phyloP scores from a whole-genome alignment of 2,797 vertebrate genomes.

The Lithobates pipiens region DNA sequence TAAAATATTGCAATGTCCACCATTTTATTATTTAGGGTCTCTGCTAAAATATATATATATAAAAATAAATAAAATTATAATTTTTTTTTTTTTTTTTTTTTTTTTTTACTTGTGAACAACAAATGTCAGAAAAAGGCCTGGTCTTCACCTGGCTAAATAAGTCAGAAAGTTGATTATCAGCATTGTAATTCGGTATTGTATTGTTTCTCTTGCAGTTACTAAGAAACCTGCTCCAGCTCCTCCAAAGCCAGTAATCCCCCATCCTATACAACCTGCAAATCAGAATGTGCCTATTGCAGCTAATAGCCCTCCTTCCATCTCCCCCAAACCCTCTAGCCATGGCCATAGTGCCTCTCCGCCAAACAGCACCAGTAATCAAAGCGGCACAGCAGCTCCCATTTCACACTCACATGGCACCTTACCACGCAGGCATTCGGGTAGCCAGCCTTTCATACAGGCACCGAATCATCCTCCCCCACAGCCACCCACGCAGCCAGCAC shows the following conservation, averaged over 20 bases:
- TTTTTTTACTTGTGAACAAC: too few relatives aligned
- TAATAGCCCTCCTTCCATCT: slow-evolving; percentile 79
- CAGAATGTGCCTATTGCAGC: slow-evolving; percentile 72
- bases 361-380: slow-evolving; percentile 71
- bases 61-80: too few relatives aligned
- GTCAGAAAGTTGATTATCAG: background rate
- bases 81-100: too few relatives aligned
- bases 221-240: slow-evolving; percentile 96
- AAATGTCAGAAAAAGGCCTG: too few relatives aligned
- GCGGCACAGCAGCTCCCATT: slow-evolving; percentile 64
- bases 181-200: background rate
- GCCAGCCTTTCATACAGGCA: slow-evolving; percentile 86
- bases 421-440: slow-evolving; percentile 86
- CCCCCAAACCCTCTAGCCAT: slow-evolving; percentile 77
- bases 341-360: slow-evolving; percentile 78
- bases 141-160: background rate
- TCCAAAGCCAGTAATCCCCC: slow-evolving; percentile 91
- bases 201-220: slow-evolving; percentile 76
- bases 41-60: too few relatives aligned
- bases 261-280: slow-evolving; percentile 81
- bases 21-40: too few relatives aligned
- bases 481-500: slow-evolving; percentile 82
- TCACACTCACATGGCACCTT: slow-evolving; percentile 71
- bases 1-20: too few relatives aligned
- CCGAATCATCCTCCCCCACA: slow-evolving; percentile 93